A percentile compares a stretch with the other conserved stretches of the same genome.
Conservation (phyloP, 2,797 vertebrate species). For the Chiroxiphia lanceolata region DNA sequence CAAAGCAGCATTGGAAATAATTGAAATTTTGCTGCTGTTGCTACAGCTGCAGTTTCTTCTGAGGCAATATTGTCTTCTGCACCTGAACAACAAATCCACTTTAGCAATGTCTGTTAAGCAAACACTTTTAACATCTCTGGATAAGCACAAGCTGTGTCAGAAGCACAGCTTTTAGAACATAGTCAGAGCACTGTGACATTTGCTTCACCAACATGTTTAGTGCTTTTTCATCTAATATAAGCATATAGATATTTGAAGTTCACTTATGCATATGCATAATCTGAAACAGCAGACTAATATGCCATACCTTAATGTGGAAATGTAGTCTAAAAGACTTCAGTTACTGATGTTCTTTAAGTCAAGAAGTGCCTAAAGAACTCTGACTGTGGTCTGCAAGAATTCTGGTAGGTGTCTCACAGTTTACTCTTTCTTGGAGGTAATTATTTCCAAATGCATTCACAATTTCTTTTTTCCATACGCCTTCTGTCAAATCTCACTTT, state of each 20-base stretch:
- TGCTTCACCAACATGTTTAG: background rate
- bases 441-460: background rate
- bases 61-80: background rate
- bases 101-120: background rate
- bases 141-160: background rate
- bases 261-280: background rate
- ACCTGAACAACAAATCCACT: background rate
- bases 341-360: background rate
- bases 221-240: background rate
- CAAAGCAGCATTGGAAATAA: background rate
- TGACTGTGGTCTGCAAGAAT: background rate
- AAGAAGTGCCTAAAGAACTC: background rate
- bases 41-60: background rate
- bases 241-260: background rate
- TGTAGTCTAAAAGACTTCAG: background rate
- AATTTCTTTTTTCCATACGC: background rate
- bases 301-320: background rate
- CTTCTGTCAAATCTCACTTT: background rate
- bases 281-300: background rate
- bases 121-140: background rate
- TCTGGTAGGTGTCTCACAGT: background rate
- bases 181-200: background rate
- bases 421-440: background rate
- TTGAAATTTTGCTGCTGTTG: background rate
- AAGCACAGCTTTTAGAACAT: background rate